phyloP scores from a whole-genome alignment of 2,888 invertebrate species.

The Oeneis ivallda region DNA sequence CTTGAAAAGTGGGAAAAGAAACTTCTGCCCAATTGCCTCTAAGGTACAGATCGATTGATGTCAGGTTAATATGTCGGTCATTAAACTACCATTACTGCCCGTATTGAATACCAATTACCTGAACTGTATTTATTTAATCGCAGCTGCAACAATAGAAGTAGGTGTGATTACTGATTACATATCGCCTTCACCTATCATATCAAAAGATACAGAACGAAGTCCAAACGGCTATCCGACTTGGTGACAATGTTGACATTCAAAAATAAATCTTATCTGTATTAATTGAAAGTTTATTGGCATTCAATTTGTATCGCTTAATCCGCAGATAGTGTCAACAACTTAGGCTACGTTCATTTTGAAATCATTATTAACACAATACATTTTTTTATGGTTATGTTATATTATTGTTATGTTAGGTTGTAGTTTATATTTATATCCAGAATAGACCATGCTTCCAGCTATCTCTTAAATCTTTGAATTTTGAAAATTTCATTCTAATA shows the following conservation, averaged over 20 bases:
- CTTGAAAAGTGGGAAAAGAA: no score
- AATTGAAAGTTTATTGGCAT: slow-evolving; percentile 35
- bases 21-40: background rate
- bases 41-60: background rate
- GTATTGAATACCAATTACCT: slow-evolving; percentile 2
- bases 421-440: slow-evolving; percentile 32
- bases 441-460: background rate
- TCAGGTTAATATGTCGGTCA: background rate
- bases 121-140: background rate
- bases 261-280: slow-evolving; percentile 22
- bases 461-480: no score
- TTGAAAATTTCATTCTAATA: no score
- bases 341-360: slow-evolving; percentile 24
- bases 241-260: slow-evolving; percentile 26
- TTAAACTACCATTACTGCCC: background rate
- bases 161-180: slow-evolving; percentile 15
- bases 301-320: slow-evolving; percentile 34
- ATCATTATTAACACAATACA: no score
- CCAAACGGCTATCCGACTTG: slow-evolving; percentile 14
- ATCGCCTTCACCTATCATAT: slow-evolving; percentile 11
- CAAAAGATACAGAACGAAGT: slow-evolving; percentile 22
- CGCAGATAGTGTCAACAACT: slow-evolving; percentile 30
- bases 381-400: no score
- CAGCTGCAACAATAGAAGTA: slow-evolving; percentile 23
- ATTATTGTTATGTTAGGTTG: background rate